These are phyloP conservation scores for Rhagoletis pomonella DNA, from an alignment of 1,140 invertebrate species.

Conservation along the genomic window DNA sequence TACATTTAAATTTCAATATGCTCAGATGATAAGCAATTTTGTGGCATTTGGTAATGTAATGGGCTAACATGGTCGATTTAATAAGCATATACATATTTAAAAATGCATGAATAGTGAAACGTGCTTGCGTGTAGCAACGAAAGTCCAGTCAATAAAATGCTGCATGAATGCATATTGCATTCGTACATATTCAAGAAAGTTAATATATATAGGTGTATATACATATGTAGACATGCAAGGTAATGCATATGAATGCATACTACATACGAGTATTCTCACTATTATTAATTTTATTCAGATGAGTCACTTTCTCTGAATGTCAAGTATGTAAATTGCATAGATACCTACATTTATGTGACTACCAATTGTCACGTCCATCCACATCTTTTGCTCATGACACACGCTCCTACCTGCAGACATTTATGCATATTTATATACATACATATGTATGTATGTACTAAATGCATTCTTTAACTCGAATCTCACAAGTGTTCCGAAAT, in stretches of 20 bases:
- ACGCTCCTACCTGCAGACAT: too few relatives aligned
- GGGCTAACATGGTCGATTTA: too few relatives aligned
- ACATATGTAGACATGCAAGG: neutral
- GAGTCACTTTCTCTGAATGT: neutral
- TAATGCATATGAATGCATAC: neutral
- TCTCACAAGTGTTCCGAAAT: neutral
- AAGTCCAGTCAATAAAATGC: too few relatives aligned
- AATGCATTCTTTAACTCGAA: neutral
- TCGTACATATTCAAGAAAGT: neutral
- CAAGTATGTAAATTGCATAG: neutral
- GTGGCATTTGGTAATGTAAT: too few relatives aligned
- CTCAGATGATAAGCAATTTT: too few relatives aligned
- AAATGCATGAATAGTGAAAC: too few relatives aligned
- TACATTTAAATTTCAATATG: too few relatives aligned
- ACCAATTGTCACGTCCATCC: slow-evolving; percentile 1
- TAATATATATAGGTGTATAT: neutral
- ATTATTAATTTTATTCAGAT: neutral
- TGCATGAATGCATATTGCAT: neutral
- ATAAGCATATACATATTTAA: too few relatives aligned
- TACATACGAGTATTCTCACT: neutral
- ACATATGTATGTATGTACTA: neutral
- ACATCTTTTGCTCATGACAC: neutral
- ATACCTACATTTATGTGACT: neutral
- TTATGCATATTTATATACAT: neutral
- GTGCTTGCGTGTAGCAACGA: too few relatives aligned